These are phyloP conservation scores for Rhabdophis nuchalis DNA, from an alignment of 2,797 vertebrate genomes.

Conservation along the genomic window DNA sequence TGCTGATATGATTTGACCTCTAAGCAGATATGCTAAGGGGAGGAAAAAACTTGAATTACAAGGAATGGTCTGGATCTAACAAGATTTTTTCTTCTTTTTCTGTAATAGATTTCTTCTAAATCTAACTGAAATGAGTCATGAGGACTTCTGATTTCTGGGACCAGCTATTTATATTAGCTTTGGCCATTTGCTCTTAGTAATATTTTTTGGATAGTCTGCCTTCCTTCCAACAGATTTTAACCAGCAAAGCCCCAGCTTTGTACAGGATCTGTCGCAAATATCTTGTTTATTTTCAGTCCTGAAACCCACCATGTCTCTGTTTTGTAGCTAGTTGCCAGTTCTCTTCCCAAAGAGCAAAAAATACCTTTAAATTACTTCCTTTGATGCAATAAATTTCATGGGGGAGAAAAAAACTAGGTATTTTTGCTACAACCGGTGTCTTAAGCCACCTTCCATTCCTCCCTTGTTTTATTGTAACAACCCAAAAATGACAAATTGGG, in stretches of 20 bases:
- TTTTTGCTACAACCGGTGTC: neutral
- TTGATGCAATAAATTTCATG: neutral
- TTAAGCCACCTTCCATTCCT: neutral
- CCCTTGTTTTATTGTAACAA: neutral
- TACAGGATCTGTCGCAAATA: neutral
- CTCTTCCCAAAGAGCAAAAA: neutral
- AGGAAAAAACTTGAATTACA: neutral
- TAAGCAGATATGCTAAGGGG: neutral
- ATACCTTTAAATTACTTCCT: neutral
- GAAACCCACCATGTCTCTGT: neutral
- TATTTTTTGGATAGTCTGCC: neutral
- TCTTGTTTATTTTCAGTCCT: neutral
- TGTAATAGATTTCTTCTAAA: neutral
- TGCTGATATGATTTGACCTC: neutral
- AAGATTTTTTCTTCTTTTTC: neutral
- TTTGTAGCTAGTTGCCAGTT: neutral
- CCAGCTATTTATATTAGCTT: neutral
- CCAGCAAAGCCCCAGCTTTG: neutral
- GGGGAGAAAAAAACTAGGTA: neutral
- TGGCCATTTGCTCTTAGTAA: neutral
- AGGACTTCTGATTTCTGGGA: neutral
- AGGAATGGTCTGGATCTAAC: neutral
- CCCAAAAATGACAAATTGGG: neutral
- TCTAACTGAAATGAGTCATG: neutral
- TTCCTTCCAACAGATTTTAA: neutral